Evolutionary conservation across 2,888 invertebrate species (phyloP).

Genomic region (Drosophila atroscutellata): DNA sequence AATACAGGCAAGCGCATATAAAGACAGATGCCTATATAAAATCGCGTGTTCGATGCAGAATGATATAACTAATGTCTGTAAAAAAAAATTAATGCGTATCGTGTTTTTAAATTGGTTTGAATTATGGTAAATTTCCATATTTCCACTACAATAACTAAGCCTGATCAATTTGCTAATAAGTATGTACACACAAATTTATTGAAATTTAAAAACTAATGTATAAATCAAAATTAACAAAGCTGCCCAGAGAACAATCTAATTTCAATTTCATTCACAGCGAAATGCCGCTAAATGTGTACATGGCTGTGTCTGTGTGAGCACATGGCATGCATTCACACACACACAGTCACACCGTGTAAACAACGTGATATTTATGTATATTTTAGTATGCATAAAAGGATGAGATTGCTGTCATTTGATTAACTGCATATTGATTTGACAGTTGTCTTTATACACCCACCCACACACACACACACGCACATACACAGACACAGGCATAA

Average conservation of each 20-base stretch:
- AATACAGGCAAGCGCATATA: slow-evolving; percentile 6
- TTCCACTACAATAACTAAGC: slow-evolving; percentile 8
- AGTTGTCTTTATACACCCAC: slow-evolving; percentile 20
- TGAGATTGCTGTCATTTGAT: slow-evolving; percentile 37
- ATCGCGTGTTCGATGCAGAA: not conserved
- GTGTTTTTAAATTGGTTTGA: not conserved
- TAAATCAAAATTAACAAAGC: not conserved
- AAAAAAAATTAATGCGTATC: not conserved
- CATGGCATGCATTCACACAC: slow-evolving; percentile 33
- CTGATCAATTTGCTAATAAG: slow-evolving; percentile 35
- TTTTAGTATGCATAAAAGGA: not conserved
- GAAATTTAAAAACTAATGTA: not conserved
- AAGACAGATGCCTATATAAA: not conserved
- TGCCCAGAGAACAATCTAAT: slow-evolving; percentile 3
- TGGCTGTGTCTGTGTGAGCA: slow-evolving; percentile 27
- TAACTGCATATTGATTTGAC: slow-evolving; percentile 65
- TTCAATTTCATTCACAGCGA: slow-evolving; percentile 32
- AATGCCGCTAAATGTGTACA: slow-evolving; percentile 20
- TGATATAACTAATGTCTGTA: not conserved
- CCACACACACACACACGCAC: not conserved
- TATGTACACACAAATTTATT: not conserved
- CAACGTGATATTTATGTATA: slow-evolving; percentile 25
- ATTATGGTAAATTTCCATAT: not conserved
- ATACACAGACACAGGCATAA: slow-evolving; percentile 16
- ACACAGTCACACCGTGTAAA: slow-evolving; percentile 34